Evolutionary conservation across 2,797 vertebrate species (phyloP).

Genomic region (Pristis pectinata): DNA sequence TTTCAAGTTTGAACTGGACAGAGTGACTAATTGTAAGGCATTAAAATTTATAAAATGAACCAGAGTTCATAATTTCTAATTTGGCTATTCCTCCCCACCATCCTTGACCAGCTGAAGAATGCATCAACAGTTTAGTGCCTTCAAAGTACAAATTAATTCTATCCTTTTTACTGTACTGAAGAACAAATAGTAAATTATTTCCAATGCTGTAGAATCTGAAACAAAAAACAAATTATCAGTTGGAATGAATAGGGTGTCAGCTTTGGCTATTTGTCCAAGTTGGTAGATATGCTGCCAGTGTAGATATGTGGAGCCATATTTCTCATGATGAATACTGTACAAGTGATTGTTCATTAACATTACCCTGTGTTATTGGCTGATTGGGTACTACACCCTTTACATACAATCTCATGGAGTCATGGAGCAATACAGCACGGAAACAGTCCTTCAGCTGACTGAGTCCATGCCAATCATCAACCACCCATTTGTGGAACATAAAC

Average conservation of each 20-base stretch:
- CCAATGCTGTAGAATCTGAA: neutral
- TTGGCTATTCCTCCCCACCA: neutral
- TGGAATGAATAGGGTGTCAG: no score
- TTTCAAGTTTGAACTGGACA: constrained; percentile 7
- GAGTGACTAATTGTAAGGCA: neutral
- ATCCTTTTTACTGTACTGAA: no score
- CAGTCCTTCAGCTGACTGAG: no score
- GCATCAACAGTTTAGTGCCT: no score
- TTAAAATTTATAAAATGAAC: neutral
- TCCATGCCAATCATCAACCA: no score
- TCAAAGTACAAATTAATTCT: no score
- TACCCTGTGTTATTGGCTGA: neutral
- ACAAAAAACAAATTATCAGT: neutral
- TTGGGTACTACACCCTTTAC: neutral
- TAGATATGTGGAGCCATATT: neutral
- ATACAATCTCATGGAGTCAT: no score
- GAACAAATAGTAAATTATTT: no score
- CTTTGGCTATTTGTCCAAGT: neutral
- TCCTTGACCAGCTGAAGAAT: no score
- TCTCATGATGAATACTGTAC: neutral
- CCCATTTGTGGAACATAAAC: no score
- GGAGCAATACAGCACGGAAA: neutral
- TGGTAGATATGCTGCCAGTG: neutral
- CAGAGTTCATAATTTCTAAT: neutral
- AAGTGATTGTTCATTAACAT: neutral